Conservation (phyloP, 1,140 invertebrate species). For the Panagrolaimus sp. region DNA sequence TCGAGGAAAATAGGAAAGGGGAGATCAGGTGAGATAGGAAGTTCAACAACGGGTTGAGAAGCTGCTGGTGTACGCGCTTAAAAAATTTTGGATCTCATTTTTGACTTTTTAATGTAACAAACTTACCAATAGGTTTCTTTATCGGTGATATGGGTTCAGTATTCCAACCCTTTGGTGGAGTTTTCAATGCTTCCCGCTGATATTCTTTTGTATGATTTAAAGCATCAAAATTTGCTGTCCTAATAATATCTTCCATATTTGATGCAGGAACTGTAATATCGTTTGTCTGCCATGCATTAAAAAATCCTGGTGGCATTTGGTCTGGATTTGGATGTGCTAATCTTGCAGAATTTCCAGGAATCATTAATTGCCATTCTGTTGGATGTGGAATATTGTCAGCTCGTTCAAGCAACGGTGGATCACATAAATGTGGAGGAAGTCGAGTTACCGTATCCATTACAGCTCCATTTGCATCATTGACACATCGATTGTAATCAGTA, state of each 20-base stretch:
- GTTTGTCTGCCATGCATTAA: neutral
- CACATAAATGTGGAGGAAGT: constrained; percentile 90
- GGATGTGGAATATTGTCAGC: constrained; percentile 91
- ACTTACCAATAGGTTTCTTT: neutral
- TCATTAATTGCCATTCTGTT: constrained; percentile 63
- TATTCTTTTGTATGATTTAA: constrained; percentile 3
- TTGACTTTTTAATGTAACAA: too few relatives aligned
- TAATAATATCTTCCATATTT: constrained; percentile 57
- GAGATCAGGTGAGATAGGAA: neutral
- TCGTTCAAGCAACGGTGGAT: constrained; percentile 92
- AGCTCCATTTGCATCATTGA: constrained; percentile 76
- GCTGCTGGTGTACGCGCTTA: neutral
- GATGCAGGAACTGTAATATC: neutral
- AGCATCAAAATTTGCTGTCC: neutral
- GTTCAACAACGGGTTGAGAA: neutral
- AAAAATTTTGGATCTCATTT: too few relatives aligned
- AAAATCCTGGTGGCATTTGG: neutral
- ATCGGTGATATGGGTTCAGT: neutral
- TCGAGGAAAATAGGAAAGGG: neutral
- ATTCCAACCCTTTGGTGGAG: neutral
- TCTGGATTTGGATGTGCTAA: neutral
- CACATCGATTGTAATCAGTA: constrained; percentile 87
- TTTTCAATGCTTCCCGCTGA: neutral
- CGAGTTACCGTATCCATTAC: constrained; percentile 94
- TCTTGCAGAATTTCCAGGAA: neutral